Percentiles rank a stretch among this genome's conserved stretches.
Conservation (phyloP, 2,113 vertebrate genomes). For the Monarcha castaneiventris region DNA sequence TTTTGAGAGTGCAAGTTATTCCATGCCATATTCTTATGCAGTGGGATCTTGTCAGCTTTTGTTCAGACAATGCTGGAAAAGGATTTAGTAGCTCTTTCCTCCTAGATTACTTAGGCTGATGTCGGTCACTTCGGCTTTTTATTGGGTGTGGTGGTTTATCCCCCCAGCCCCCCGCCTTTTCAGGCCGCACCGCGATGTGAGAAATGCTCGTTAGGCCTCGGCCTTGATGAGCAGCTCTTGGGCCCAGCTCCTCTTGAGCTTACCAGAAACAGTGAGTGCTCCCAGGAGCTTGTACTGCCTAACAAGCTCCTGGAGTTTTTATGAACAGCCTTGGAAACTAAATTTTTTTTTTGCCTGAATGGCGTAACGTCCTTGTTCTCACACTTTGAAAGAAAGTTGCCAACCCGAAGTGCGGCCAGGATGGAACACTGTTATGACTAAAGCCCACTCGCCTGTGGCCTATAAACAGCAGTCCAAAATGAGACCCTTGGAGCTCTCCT, state of each 20-base stretch:
- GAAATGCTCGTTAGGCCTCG: accelerated
- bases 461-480: neutral
- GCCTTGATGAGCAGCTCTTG: neutral
- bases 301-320: accelerated
- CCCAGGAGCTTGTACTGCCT: neutral
- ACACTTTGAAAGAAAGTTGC: too few species aligned
- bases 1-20: neutral
- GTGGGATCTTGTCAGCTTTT: neutral
- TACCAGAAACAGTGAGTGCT: neutral
- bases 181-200: accelerated
- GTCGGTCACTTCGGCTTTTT: neutral
- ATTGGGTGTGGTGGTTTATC: too few species aligned
- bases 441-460: accelerated
- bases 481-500: neutral
- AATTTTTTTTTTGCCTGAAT: neutral
- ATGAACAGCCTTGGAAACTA: neutral
- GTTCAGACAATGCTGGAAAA: neutral
- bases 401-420: accelerated
- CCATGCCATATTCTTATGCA: neutral
- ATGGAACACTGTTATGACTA: neutral
- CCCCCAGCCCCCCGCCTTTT: too few species aligned
- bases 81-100: neutral
- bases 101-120: neutral
- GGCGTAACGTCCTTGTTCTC: too few species aligned
- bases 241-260: neutral